Evolutionary conservation across 1,140 invertebrate species (phyloP).

Genomic region (Aphelenchoides besseyi): DNA sequence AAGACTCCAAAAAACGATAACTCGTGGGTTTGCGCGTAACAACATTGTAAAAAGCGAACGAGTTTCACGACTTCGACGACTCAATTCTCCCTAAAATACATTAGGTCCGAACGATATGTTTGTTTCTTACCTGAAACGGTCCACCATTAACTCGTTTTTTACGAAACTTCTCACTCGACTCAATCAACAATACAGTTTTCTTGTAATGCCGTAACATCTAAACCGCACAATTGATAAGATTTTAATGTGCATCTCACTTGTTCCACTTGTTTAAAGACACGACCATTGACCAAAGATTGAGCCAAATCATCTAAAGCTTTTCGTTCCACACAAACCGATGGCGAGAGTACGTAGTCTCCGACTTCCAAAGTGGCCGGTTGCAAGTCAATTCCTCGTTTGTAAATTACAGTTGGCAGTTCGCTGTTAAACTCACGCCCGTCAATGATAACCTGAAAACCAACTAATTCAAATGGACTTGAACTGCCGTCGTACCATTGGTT

Average conservation of each 20-base stretch:
- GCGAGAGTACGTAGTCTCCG: constrained; percentile 94
- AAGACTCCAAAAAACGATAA: constrained; percentile 49
- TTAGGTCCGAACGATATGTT: neutral
- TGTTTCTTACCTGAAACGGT: constrained; percentile 49
- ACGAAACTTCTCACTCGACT: constrained; percentile 58
- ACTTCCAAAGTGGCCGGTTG: constrained; percentile 86
- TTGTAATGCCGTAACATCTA: constrained; percentile 57
- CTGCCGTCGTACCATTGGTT: constrained; percentile 9
- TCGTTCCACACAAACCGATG: constrained; percentile 90
- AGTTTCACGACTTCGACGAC: constrained; percentile 50
- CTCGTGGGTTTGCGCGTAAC: constrained; percentile 45
- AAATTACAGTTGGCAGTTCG: constrained; percentile 87
- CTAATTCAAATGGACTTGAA: constrained; percentile 6
- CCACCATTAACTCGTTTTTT: constrained; percentile 48
- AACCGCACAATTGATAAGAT: constrained; percentile 25
- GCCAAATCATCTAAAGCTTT: constrained; percentile 96
- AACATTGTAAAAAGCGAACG: constrained; percentile 49
- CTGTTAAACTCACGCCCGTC: constrained; percentile 97
- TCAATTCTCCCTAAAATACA: constrained; percentile 51
- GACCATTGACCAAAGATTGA: constrained; percentile 86
- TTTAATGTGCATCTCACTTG: constrained; percentile 43
- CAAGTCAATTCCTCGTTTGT: constrained; percentile 85
- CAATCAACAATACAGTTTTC: constrained; percentile 51
- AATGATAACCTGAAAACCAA: constrained; percentile 64
- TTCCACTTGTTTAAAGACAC: constrained; percentile 88